A percentile compares a stretch with the other conserved stretches of the same genome.
phyloP scores from a whole-genome alignment of 2,888 invertebrate genomes.

The Abscondita cerata region DNA sequence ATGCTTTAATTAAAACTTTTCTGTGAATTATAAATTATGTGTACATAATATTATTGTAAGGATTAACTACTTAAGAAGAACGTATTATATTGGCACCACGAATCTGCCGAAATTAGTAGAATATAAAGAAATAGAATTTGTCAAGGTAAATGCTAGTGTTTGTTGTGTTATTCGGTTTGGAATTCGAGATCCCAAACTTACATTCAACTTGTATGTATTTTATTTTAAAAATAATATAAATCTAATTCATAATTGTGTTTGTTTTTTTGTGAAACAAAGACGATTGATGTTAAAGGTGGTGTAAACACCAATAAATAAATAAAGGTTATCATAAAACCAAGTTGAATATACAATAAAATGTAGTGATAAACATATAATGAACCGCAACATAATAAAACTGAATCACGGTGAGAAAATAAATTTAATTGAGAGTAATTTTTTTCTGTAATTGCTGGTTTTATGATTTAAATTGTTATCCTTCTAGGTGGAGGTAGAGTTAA shows the following conservation, averaged over 20 bases:
- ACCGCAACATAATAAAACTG: too few species aligned
- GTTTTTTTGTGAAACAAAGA: too few species aligned
- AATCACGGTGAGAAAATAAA: too few species aligned
- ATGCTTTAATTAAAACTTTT: conserved; percentile 18
- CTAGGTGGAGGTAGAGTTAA: too few species aligned
- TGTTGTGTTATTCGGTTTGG: conserved; percentile 40
- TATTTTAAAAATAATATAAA: conserved; percentile 54
- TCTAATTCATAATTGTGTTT: conserved; percentile 12
- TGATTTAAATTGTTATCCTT: too few species aligned
- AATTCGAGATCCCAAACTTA: conserved; percentile 44
- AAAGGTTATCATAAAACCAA: too few species aligned
- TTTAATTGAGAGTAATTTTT: too few species aligned
- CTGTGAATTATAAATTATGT: conserved; percentile 32
- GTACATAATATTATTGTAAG: conserved; percentile 31
- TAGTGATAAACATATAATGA: too few species aligned
- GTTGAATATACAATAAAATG: too few species aligned
- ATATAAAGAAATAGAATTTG: conserved; percentile 20
- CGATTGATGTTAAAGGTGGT: too few species aligned
- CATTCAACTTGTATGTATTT: conserved; percentile 55
- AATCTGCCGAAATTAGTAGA: conserved; percentile 35
- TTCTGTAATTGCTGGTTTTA: too few species aligned
- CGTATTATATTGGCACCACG: conserved; percentile 27
- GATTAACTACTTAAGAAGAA: conserved; percentile 29
- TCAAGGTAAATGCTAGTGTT: conserved; percentile 22
- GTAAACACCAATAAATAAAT: too few species aligned